Percentiles rank a stretch among this genome's conserved stretches.
These are phyloP conservation scores for Turritopsis rubra DNA, from an alignment of 30 jellyfish, hydroid and myxozoan genomes.

Conservation along the genomic window DNA sequence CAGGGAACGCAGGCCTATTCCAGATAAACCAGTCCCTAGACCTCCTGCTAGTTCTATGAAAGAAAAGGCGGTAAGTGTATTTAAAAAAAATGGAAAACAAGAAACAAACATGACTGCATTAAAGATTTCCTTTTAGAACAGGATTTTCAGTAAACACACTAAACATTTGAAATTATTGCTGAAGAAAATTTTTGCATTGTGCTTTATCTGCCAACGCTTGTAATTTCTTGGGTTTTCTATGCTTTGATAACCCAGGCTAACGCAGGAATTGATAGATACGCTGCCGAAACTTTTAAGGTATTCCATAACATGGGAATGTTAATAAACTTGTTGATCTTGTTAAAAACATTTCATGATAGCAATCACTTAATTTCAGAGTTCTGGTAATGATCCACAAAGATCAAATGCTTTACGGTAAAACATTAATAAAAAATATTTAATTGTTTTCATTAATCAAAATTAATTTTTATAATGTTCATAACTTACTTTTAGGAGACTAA, in stretches of 20 bases:
- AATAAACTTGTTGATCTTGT: neutral
- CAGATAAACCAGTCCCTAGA: constrained; percentile 20
- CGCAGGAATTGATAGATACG: too few species aligned
- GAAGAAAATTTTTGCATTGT: too few species aligned
- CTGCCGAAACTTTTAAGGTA: too few species aligned
- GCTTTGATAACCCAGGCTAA: too few species aligned
- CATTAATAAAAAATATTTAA: neutral
- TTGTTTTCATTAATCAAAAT: neutral
- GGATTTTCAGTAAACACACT: too few species aligned
- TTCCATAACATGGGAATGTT: too few species aligned
- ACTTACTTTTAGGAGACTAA: neutral
- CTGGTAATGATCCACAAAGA: neutral
- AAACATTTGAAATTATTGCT: too few species aligned
- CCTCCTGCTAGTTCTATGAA: constrained; percentile 10
- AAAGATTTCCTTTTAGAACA: too few species aligned
- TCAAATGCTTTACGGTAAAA: neutral
- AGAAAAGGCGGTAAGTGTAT: neutral
- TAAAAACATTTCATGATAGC: neutral
- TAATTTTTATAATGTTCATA: neutral
- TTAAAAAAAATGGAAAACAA: too few species aligned
- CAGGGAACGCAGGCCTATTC: neutral
- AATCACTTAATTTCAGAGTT: neutral
- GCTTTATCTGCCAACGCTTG: too few species aligned
- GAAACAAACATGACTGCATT: too few species aligned
- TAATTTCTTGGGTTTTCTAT: too few species aligned